phyloP scores from a whole-genome alignment of 2,888 invertebrate species.

The Bellardia pandia region DNA sequence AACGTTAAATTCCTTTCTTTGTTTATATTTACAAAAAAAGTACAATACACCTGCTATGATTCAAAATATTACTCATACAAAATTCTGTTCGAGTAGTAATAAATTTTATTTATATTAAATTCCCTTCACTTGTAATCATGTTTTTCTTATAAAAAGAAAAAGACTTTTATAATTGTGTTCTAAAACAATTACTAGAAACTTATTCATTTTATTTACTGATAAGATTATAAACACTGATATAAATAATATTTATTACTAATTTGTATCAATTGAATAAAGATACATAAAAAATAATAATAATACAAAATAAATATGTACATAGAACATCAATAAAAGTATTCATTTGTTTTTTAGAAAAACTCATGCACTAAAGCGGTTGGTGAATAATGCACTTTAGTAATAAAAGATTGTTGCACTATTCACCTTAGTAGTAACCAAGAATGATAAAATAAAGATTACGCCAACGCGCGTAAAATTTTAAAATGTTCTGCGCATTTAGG shows the following conservation, averaged over 20 bases:
- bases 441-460: too few species aligned
- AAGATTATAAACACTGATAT: slow-evolving; percentile 36
- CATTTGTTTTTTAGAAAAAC: too few species aligned
- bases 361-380: too few species aligned
- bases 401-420: too few species aligned
- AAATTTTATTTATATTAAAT: slow-evolving; percentile 17
- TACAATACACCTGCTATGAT: slow-evolving; percentile 23
- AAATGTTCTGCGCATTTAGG: too few species aligned
- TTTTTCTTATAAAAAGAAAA: too few species aligned
- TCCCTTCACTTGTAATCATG: not conserved
- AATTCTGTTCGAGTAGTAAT: not conserved
- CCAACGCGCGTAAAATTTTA: too few species aligned
- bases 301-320: not conserved
- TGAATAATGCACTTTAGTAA: too few species aligned
- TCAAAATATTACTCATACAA: slow-evolving; percentile 52
- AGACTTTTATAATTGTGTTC: not conserved
- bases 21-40: not conserved
- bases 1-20: slow-evolving; percentile 1
- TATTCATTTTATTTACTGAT: slow-evolving; percentile 28
- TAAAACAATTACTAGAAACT: not conserved
- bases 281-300: not conserved
- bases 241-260: slow-evolving; percentile 35
- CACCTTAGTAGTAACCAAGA: too few species aligned
- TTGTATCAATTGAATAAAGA: not conserved
- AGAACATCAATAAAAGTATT: too few species aligned